These are phyloP conservation scores for Antheraea mylitta DNA, from an alignment of 1,140 invertebrate species.

Conservation along the genomic window DNA sequence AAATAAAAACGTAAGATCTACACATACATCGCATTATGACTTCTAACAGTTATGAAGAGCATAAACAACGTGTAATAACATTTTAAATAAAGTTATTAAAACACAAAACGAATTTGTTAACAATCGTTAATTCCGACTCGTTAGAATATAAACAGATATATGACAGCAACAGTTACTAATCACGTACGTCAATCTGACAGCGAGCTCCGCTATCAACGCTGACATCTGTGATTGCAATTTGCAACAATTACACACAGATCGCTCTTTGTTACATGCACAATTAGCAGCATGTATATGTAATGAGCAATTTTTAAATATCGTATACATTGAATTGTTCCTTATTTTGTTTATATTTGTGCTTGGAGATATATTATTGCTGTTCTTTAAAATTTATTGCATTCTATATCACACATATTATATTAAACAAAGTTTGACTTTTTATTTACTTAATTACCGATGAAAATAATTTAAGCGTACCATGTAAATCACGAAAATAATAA, in stretches of 20 bases:
- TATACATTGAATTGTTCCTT: background rate
- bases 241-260: conserved; percentile 41
- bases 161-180: conserved; percentile 23
- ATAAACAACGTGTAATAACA: background rate
- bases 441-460: too few species aligned
- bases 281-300: conserved; percentile 16
- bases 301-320: background rate
- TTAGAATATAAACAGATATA: background rate
- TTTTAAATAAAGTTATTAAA: background rate
- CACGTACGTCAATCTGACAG: conserved; percentile 42
- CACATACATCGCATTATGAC: too few species aligned
- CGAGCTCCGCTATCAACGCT: conserved; percentile 9
- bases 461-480: too few species aligned
- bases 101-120: background rate
- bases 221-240: conserved; percentile 38
- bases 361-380: too few species aligned
- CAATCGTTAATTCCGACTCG: background rate
- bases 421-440: too few species aligned
- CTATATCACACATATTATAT: too few species aligned
- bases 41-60: too few species aligned
- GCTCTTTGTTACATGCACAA: conserved; percentile 31
- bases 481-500: too few species aligned
- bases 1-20: too few species aligned
- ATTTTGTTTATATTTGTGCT: too few species aligned
- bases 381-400: too few species aligned